These are phyloP conservation scores for Ellobius talpinus DNA, from an alignment of 2,113 vertebrate genomes.

Conservation along the genomic window DNA sequence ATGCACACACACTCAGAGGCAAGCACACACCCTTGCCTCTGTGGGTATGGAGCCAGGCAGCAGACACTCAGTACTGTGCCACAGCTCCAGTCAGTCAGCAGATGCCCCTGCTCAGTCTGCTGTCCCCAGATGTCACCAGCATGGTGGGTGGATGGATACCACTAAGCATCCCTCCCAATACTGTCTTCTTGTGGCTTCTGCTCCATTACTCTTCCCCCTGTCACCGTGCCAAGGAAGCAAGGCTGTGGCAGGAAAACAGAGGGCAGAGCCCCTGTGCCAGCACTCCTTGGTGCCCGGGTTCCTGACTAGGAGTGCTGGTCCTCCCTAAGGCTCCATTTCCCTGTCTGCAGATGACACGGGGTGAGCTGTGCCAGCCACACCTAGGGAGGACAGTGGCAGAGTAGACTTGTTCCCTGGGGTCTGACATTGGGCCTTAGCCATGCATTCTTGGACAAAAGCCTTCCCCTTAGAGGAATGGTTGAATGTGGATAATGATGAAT, in stretches of 20 bases:
- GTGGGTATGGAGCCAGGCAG: neutral
- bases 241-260: neutral
- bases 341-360: neutral
- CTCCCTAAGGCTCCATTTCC: neutral
- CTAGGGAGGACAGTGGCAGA: neutral
- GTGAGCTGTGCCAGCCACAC: slow-evolving; percentile 18
- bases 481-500: neutral
- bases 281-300: neutral
- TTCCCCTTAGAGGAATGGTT: neutral
- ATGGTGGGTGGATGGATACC: accelerated
- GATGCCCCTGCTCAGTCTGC: neutral
- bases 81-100: neutral
- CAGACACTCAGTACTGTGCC: neutral
- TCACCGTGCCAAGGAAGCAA: neutral
- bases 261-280: neutral
- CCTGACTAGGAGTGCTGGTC: neutral
- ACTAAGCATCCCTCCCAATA: neutral
- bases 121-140: neutral
- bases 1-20: neutral
- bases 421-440: neutral
- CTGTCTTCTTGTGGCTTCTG: neutral
- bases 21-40: neutral
- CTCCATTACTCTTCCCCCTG: neutral
- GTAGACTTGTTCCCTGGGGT: slow-evolving; percentile 6
- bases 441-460: neutral